A percentile compares a stretch with the other conserved stretches of the same genome.
Conservation (phyloP, 2,888 invertebrate genomes). For the Caenorhabditis virilis region DNA sequence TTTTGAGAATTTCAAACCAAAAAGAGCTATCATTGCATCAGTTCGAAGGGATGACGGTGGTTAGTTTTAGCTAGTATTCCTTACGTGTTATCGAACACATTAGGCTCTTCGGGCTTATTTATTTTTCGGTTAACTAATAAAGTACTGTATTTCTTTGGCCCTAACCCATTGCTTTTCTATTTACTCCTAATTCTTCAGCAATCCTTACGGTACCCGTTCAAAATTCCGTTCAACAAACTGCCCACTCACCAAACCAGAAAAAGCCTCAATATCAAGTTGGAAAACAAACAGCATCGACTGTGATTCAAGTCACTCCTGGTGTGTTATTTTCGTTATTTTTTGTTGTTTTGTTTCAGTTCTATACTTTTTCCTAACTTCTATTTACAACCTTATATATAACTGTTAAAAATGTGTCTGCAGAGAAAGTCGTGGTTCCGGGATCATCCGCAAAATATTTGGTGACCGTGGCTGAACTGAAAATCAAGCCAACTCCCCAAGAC, state of each 20-base stretch:
- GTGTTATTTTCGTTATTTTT: slow-evolving; percentile 10
- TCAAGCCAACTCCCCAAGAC: slow-evolving; percentile 20
- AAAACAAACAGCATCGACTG: slow-evolving; percentile 25
- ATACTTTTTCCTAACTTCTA: too few species aligned
- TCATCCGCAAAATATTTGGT: slow-evolving; percentile 46
- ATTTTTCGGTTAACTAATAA: too few species aligned
- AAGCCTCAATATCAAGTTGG: slow-evolving; percentile 34
- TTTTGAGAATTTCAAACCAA: slow-evolving; percentile 35
- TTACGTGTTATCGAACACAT: too few species aligned
- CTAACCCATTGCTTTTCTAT: not conserved
- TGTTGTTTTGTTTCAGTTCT: not conserved
- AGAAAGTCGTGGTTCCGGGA: slow-evolving; percentile 32
- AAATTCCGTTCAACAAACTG: too few species aligned
- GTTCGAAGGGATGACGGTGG: slow-evolving; percentile 47
- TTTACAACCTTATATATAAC: not conserved
- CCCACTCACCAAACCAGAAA: slow-evolving; percentile 29
- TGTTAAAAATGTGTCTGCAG: slow-evolving; percentile 10
- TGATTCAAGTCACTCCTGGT: slow-evolving; percentile 33
- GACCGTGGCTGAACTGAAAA: slow-evolving; percentile 47
- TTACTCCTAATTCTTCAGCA: not conserved
- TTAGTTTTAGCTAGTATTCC: too few species aligned
- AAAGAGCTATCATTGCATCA: slow-evolving; percentile 35
- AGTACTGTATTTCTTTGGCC: too few species aligned
- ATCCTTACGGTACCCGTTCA: slow-evolving; percentile 4
- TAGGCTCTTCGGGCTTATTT: too few species aligned